Conservation (phyloP, 2,888 invertebrate genomes). For the Asteroscopus sphinx region DNA sequence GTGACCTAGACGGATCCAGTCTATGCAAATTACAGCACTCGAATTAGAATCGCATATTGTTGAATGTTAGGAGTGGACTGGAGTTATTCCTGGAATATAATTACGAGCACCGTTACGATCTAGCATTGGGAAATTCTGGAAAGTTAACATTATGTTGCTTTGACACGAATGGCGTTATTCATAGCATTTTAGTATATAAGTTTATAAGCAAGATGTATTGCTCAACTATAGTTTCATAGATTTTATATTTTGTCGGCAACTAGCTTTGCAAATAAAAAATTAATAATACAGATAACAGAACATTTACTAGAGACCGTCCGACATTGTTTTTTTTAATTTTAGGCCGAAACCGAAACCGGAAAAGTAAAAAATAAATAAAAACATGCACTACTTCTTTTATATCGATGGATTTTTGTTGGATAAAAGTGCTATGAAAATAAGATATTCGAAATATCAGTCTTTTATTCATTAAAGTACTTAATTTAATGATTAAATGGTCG, state of each 20-base stretch:
- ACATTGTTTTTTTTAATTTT: too few relatives aligned
- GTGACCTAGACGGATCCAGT: constrained; percentile 68
- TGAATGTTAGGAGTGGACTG: constrained; percentile 26
- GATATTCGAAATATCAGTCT: too few relatives aligned
- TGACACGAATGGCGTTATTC: constrained; percentile 20
- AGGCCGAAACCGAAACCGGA: too few relatives aligned
- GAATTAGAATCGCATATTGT: constrained; percentile 60
- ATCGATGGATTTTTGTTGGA: too few relatives aligned
- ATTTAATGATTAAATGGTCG: too few relatives aligned
- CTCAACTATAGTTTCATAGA: constrained; percentile 2
- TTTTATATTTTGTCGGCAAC: background rate
- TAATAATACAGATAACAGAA: too few relatives aligned
- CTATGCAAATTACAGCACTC: constrained; percentile 53
- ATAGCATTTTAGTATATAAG: constrained; percentile 10
- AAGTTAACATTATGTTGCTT: constrained; percentile 12
- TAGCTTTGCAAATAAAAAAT: background rate
- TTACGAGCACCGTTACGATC: constrained; percentile 23
- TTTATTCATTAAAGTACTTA: too few relatives aligned
- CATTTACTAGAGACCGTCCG: too few relatives aligned
- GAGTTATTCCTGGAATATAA: constrained; percentile 45
- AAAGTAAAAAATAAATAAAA: too few relatives aligned
- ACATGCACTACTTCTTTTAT: too few relatives aligned
- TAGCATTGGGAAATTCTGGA: constrained; percentile 28
- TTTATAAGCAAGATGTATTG: constrained; percentile 9
- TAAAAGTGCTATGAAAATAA: too few relatives aligned